These are phyloP conservation scores for Anguilla rostrata DNA, from an alignment of 2,113 vertebrate species.

Conservation along the genomic window DNA sequence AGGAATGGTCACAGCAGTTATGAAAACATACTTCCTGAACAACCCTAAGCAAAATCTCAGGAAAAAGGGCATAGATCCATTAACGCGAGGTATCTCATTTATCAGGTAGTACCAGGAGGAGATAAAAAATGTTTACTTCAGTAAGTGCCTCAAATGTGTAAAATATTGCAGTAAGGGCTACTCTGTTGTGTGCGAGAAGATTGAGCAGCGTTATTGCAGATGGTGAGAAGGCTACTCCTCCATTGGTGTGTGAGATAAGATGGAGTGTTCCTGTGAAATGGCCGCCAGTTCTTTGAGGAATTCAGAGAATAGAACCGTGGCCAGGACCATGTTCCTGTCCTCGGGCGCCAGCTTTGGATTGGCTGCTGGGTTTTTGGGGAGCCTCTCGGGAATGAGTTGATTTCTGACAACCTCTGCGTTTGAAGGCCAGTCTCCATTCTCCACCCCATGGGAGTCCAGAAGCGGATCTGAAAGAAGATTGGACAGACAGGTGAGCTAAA, in stretches of 20 bases:
- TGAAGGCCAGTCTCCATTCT: slow-evolving; percentile 51
- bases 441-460: slow-evolving; percentile 54
- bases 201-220: slow-evolving; percentile 55
- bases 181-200: slow-evolving; percentile 82
- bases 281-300: slow-evolving; percentile 97
- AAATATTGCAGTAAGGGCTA: not conserved
- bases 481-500: not conserved
- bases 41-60: slow-evolving; percentile 5
- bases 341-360: slow-evolving; percentile 73
- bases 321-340: slow-evolving; percentile 81
- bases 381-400: slow-evolving; percentile 65
- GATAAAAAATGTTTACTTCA: not conserved
- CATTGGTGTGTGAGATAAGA: slow-evolving; percentile 80
- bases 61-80: slow-evolving; percentile 23
- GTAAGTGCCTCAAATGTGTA: not conserved
- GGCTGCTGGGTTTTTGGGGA: slow-evolving; percentile 60
- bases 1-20: not conserved
- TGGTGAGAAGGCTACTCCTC: slow-evolving; percentile 68
- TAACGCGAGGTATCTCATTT: slow-evolving; percentile 43
- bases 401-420: slow-evolving; percentile 60
- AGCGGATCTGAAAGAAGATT: slow-evolving; percentile 60
- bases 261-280: slow-evolving; percentile 91
- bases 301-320: slow-evolving; percentile 89
- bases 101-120: slow-evolving; percentile 71
- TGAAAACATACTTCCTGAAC: not conserved